Base-by-base conservation (phyloP, 2,113 vertebrate genomes). In the Rissa tridactyla region DNA sequence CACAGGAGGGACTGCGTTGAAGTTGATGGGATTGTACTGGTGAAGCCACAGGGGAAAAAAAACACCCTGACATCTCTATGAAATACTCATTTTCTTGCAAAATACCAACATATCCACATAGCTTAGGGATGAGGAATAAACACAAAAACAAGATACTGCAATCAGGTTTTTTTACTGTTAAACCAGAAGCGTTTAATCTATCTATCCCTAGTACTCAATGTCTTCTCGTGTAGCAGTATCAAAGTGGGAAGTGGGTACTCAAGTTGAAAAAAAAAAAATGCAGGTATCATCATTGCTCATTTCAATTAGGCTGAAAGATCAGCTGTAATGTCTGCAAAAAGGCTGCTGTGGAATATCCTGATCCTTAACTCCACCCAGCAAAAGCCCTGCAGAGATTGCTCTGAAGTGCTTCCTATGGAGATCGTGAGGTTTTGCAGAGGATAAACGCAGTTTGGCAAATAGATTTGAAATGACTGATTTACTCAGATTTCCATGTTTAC, bases 381-480 rank as follows among this genome's bases (percentile, higher is more conserved):
- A 83, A 72, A 97, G 66, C 88, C 93, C 82, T 79, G 76, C 79
- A 81, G 93, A 95, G 75, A 76, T 88, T 84, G 77, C 71, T 76
- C 81, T 82, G 86, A 96, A 96, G 84, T 16, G 82, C 82, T 94
- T 95, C 95, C 92, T 79, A 36, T 58, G 66, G 90, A 95, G 93
- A 89, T 70, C 25, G 7, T 72, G 92, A 96, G 71, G 57, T 87
- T 95, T 96, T 95, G 83, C 66, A 82, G 58, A 96, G 80, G 81
- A 96, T 95, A 95, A 93, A 77, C 61, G 91, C 54, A 93, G 78
- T 84, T 92, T 86, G 95, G 94, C 97, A 96, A 96, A 97, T 93
- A 96, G 92, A 97, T 98, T 86, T 96, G 86, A 96, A 97, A 96
- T 92, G 87, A 97, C 78, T 84, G 91, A 94, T 96, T 90, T 91